Evolutionary conservation across 2,797 vertebrate species (phyloP).

Genomic region (Danio albolineatus): DNA sequence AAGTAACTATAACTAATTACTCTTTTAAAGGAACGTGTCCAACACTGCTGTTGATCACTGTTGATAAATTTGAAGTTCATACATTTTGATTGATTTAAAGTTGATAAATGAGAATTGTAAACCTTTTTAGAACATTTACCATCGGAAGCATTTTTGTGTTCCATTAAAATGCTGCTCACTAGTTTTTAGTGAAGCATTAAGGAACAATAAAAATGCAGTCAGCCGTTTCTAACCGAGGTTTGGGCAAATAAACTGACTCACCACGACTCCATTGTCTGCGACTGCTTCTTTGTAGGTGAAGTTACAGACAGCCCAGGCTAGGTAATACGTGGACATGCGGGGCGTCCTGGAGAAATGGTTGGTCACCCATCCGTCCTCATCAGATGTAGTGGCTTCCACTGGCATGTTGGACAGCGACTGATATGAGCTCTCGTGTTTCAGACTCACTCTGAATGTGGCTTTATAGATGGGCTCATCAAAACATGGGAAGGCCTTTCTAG

Average conservation of each 20-base stretch:
- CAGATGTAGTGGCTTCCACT: constrained; percentile 82
- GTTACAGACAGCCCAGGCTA: constrained; percentile 91
- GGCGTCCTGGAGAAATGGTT: constrained; percentile 88
- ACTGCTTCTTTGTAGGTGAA: constrained; percentile 85
- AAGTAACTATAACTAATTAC: too few relatives aligned
- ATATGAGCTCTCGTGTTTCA: constrained; percentile 85
- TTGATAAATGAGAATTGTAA: too few relatives aligned
- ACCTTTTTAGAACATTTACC: too few relatives aligned
- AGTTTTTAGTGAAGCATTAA: neutral
- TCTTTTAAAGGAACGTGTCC: too few relatives aligned
- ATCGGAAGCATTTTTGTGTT: neutral
- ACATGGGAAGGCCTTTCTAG: constrained; percentile 89
- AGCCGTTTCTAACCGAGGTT: neutral
- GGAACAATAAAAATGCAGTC: neutral
- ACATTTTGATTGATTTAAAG: too few relatives aligned
- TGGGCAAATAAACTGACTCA: constrained; percentile 71
- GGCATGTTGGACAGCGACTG: constrained; percentile 91
- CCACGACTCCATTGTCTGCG: constrained; percentile 84
- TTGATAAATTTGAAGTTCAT: too few relatives aligned
- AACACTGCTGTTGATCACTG: too few relatives aligned
- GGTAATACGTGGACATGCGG: constrained; percentile 89
- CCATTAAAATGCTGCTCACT: neutral
- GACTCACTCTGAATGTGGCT: constrained; percentile 88
- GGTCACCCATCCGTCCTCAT: constrained; percentile 88
- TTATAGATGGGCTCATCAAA: constrained; percentile 91